Conservation (phyloP, 2,888 invertebrate species). For the Rhynchonema sp. region DNA sequence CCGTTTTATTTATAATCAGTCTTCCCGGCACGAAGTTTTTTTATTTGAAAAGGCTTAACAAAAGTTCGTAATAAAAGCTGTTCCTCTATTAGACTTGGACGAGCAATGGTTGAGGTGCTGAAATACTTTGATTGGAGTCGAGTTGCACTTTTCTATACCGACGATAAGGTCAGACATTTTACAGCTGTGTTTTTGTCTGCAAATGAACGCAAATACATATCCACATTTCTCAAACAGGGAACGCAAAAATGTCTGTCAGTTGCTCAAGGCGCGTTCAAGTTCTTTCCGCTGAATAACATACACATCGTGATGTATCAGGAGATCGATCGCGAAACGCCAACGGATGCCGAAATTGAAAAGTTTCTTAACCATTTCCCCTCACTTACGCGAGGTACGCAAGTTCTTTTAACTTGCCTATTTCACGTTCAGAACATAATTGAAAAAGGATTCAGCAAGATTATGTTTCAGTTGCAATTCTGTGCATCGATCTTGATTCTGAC, state of each 20-base stretch:
- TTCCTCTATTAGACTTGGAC: slow-evolving; percentile 10
- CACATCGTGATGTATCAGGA: slow-evolving; percentile 6
- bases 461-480: slow-evolving; percentile 4
- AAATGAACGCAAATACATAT: too few species aligned
- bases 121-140: slow-evolving; percentile 13
- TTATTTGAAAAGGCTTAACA: too few species aligned
- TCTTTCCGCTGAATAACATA: neutral
- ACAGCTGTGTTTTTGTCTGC: too few species aligned
- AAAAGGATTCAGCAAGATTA: too few species aligned
- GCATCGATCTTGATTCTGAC: slow-evolving; percentile 5
- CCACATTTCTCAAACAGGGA: neutral
- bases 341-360: too few species aligned
- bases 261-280: slow-evolving; percentile 1
- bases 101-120: slow-evolving; percentile 13
- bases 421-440: too few species aligned
- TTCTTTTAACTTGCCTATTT: too few species aligned
- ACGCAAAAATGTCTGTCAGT: neutral
- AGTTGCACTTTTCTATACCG: slow-evolving; percentile 13
- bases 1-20: too few species aligned
- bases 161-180: slow-evolving; percentile 9
- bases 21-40: too few species aligned
- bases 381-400: slow-evolving; percentile 1
- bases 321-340: slow-evolving; percentile 5
- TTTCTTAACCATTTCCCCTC: slow-evolving; percentile 3
- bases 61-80: neutral